Conservation (phyloP, 2,113 vertebrate genomes). For the Lutjanus erythropterus region DNA sequence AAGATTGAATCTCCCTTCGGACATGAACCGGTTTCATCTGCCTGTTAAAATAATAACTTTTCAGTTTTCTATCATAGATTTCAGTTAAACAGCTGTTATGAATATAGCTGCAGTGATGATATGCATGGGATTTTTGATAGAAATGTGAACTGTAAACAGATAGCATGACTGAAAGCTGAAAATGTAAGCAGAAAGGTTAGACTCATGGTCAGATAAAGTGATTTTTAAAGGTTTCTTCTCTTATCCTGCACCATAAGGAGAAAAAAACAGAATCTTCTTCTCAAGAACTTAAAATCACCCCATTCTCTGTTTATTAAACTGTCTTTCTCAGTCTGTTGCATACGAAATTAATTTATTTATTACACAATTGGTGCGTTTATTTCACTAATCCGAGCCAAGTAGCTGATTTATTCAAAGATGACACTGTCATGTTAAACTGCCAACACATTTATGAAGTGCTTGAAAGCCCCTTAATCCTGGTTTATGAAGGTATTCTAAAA, state of each 20-base stretch:
- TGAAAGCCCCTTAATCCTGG: neutral
- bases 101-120: neutral
- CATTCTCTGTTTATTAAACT: neutral
- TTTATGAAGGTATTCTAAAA: neutral
- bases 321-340: neutral
- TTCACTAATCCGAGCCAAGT: neutral
- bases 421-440: neutral
- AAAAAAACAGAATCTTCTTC: neutral
- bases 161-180: neutral
- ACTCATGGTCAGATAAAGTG: neutral
- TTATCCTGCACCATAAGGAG: neutral
- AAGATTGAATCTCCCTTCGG: neutral
- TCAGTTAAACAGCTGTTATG: neutral
- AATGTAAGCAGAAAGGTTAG: neutral
- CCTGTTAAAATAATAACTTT: neutral
- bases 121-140: neutral
- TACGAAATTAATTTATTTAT: neutral
- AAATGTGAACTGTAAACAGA: neutral
- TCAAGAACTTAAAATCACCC: too few species aligned
- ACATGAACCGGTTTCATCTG: neutral
- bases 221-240: neutral
- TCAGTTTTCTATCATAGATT: neutral
- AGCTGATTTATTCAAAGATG: neutral
- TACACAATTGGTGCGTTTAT: neutral
- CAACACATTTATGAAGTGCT: neutral